Percentiles rank a stretch among this genome's conserved stretches.
These are phyloP conservation scores for Cromileptes altivelis DNA, from an alignment of 2,113 vertebrate species.

Conservation along the genomic window DNA sequence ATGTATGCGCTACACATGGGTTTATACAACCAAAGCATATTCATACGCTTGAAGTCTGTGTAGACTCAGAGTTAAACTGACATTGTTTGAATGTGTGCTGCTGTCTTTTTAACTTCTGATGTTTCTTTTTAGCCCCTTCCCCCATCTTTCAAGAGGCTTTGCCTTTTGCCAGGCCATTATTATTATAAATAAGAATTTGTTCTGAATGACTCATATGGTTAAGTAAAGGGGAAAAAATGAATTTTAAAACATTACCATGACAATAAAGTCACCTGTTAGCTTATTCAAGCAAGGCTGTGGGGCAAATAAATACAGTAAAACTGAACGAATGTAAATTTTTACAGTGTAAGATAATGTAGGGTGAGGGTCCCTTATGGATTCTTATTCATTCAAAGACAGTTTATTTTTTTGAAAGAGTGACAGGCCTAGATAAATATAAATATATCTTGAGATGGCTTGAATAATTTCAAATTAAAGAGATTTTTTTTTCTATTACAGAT, in stretches of 20 bases:
- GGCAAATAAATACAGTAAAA: neutral
- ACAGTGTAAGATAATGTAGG: neutral
- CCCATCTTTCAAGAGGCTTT: too few species aligned
- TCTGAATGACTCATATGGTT: too few species aligned
- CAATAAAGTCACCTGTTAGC: neutral
- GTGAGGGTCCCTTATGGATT: neutral
- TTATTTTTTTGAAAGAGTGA: neutral
- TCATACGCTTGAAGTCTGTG: neutral
- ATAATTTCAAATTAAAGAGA: neutral
- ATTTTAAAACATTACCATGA: neutral
- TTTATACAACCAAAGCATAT: neutral
- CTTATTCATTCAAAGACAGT: neutral
- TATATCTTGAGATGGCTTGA: neutral
- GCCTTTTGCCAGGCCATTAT: too few species aligned
- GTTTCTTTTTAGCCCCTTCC: too few species aligned
- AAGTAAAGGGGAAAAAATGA: too few species aligned
- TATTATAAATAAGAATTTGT: too few species aligned
- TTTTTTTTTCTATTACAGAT: slow-evolving; percentile 9
- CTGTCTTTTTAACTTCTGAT: too few species aligned
- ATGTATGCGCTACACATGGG: neutral
- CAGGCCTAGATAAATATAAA: neutral
- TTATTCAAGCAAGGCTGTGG: neutral
- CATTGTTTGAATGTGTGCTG: neutral
- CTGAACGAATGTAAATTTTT: neutral
- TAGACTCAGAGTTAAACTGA: neutral